Conservation (phyloP, 2,113 vertebrate genomes). For the Bucco capensis region DNA sequence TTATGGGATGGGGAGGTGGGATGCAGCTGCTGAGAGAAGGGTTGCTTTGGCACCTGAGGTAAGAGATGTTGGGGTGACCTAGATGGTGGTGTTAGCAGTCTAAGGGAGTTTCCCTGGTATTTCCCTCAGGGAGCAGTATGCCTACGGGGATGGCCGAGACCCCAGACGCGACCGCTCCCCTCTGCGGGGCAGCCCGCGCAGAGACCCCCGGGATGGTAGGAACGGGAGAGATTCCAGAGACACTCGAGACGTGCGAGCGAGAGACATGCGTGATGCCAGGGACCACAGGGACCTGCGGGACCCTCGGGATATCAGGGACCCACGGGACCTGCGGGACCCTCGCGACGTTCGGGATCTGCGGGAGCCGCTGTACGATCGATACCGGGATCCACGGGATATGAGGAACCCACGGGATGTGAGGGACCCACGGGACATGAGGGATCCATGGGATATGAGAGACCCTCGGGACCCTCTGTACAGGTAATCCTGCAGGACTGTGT, state of each 20-base stretch:
- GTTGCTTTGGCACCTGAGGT: neutral
- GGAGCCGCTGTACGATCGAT: slow-evolving; percentile 58
- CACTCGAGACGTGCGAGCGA: slow-evolving; percentile 73
- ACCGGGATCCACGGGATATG: slow-evolving; percentile 69
- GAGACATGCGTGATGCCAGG: slow-evolving; percentile 80
- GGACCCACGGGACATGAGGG: slow-evolving; percentile 55
- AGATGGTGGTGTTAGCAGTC: neutral
- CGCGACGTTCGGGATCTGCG: slow-evolving; percentile 71
- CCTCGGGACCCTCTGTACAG: slow-evolving; percentile 72
- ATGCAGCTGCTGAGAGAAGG: neutral
- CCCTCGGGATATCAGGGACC: slow-evolving; percentile 74
- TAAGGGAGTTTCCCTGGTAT: slow-evolving; percentile 50
- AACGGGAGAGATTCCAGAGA: slow-evolving; percentile 74
- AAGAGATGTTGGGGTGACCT: neutral
- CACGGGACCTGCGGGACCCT: slow-evolving; percentile 76
- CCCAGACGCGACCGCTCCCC: slow-evolving; percentile 78
- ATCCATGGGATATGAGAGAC: slow-evolving; percentile 71
- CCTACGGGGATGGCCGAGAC: slow-evolving; percentile 81
- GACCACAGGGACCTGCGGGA: slow-evolving; percentile 80
- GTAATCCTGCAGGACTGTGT: neutral
- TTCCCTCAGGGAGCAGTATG: slow-evolving; percentile 77
- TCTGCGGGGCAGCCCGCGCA: slow-evolving; percentile 77
- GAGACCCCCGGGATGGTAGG: slow-evolving; percentile 72
- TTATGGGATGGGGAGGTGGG: slow-evolving; percentile 28
- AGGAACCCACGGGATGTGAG: slow-evolving; percentile 65